Conservation (phyloP, 2,888 invertebrate species). For the Lasioglossum lativentre region DNA sequence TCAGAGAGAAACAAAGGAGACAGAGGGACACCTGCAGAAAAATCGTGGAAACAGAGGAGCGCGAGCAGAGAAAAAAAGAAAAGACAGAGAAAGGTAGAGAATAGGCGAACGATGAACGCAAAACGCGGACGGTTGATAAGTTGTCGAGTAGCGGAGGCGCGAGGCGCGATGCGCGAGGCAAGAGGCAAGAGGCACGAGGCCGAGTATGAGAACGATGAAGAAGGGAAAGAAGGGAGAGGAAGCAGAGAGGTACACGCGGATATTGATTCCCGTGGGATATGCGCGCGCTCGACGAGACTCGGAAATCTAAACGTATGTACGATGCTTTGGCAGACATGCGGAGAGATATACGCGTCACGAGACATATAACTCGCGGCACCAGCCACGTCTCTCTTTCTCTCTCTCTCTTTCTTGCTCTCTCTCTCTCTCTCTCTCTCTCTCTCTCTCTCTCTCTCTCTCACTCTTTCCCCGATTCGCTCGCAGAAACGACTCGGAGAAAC, state of each 20-base stretch:
- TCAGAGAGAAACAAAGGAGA: neutral
- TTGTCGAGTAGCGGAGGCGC: constrained; percentile 46
- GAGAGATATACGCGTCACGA: constrained; percentile 48
- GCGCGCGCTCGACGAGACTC: constrained; percentile 80
- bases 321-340: constrained; percentile 64
- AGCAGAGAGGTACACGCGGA: constrained; percentile 78
- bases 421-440: neutral
- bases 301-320: constrained; percentile 75
- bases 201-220: constrained; percentile 74
- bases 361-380: constrained; percentile 23
- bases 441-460: neutral
- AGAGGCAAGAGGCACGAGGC: constrained; percentile 67
- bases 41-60: constrained; percentile 42
- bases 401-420: neutral
- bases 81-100: neutral
- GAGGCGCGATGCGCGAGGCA: constrained; percentile 52
- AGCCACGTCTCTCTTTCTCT: constrained; percentile 3
- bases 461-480: neutral
- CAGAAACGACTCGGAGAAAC: neutral
- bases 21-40: neutral
- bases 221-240: constrained; percentile 73
- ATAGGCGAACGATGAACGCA: neutral
- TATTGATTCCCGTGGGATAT: constrained; percentile 84
- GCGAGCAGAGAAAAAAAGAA: too few species aligned
- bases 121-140: constrained; percentile 39